Evolutionary conservation across 2,888 invertebrate genomes (phyloP).

Genomic region (Marasmarcha lunaedactyla): DNA sequence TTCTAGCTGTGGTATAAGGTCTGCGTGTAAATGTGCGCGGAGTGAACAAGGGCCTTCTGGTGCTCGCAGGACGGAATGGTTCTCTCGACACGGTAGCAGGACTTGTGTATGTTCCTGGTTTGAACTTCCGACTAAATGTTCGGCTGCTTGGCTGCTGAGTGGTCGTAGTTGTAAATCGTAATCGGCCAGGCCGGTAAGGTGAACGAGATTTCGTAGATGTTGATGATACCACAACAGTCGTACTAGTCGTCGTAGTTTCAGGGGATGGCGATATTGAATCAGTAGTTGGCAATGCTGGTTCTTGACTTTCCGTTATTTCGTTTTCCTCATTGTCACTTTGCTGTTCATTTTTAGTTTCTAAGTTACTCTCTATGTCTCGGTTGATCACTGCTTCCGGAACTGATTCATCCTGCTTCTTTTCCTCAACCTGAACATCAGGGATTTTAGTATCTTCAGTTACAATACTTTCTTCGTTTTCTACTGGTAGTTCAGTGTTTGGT

Average conservation of each 20-base stretch:
- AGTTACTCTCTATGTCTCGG: conserved; percentile 3
- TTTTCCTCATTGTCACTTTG: not conserved
- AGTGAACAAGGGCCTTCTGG: conserved; percentile 44
- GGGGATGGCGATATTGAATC: conserved; percentile 14
- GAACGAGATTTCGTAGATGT: conserved; percentile 36
- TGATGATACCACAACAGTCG: conserved; percentile 27
- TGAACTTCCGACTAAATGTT: conserved; percentile 60
- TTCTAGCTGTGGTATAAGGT: conserved; percentile 50
- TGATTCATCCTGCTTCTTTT: conserved; percentile 17
- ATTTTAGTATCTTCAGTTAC: conserved; percentile 17
- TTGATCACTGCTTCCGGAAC: conserved; percentile 15
- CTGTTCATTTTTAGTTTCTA: not conserved
- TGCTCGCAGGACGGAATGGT: conserved; percentile 23
- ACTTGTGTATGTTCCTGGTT: conserved; percentile 56
- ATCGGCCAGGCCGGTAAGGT: conserved; percentile 52
- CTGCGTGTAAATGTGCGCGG: conserved; percentile 43
- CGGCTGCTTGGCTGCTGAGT: conserved; percentile 37
- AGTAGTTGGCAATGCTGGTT: conserved; percentile 19
- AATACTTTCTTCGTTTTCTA: conserved; percentile 9
- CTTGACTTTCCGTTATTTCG: conserved; percentile 9
- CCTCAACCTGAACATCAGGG: not conserved
- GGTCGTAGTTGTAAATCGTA: conserved; percentile 52
- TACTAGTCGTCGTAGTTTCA: conserved; percentile 39
- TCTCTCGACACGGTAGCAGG: conserved; percentile 44
- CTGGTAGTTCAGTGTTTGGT: conserved; percentile 19